Evolutionary conservation across 1,140 invertebrate species (phyloP).

Genomic region (Vanessa tameamea): DNA sequence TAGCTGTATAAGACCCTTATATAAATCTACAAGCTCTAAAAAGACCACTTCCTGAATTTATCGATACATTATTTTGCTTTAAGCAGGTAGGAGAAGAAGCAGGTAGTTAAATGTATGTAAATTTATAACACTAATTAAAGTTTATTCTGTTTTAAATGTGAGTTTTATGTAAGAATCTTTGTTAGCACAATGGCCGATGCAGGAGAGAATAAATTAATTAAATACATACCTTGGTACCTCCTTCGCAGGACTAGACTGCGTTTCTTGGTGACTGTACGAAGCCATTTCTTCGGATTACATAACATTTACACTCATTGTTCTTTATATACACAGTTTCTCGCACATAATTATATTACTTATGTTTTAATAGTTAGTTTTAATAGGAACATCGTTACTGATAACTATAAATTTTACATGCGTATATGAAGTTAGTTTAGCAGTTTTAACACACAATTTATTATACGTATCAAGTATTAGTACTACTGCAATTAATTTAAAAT

Average conservation of each 20-base stretch:
- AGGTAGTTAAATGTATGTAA: not conserved
- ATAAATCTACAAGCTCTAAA: too few relatives aligned
- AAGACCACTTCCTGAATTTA: too few relatives aligned
- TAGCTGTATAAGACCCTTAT: too few relatives aligned
- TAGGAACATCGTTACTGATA: slow-evolving; percentile 40
- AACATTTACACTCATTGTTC: slow-evolving; percentile 54
- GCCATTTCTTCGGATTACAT: slow-evolving; percentile 60
- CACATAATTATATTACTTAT: slow-evolving; percentile 21
- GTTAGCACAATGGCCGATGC: not conserved
- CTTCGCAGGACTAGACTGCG: slow-evolving; percentile 76
- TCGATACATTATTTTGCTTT: too few relatives aligned
- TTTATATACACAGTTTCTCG: slow-evolving; percentile 14
- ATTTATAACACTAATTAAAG: not conserved
- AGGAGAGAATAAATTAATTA: slow-evolving; percentile 8
- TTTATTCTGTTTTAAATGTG: not conserved
- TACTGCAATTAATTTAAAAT: not conserved
- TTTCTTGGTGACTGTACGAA: slow-evolving; percentile 71
- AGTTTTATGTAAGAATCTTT: not conserved
- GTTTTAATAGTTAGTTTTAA: slow-evolving; percentile 18
- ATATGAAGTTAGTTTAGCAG: slow-evolving; percentile 21
- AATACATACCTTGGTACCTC: slow-evolving; percentile 68
- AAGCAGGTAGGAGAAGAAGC: too few relatives aligned
- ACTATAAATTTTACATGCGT: slow-evolving; percentile 19
- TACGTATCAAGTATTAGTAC: not conserved
- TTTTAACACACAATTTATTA: too few relatives aligned